Evolutionary conservation across 2,888 invertebrate genomes (phyloP).

Genomic region (Scaptomyza flava): DNA sequence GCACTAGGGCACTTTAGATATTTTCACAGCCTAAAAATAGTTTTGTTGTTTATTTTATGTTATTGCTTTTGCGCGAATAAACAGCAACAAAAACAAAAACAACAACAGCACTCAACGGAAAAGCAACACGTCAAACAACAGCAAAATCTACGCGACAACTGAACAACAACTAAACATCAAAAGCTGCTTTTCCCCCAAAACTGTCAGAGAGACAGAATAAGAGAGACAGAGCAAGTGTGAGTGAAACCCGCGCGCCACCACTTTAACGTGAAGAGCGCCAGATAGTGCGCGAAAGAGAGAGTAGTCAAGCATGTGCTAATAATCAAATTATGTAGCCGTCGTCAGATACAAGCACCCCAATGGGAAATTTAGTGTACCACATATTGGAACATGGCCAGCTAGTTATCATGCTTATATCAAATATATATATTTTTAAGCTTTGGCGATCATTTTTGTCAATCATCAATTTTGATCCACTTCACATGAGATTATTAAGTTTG

Average conservation of each 20-base stretch:
- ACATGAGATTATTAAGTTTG: too few relatives aligned
- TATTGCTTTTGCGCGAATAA: conserved; percentile 33
- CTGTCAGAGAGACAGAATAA: background rate
- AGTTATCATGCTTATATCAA: background rate
- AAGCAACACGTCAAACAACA: conserved; percentile 51
- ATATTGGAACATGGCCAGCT: conserved; percentile 3
- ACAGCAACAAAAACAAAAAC: background rate
- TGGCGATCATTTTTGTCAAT: too few relatives aligned
- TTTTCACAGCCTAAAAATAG: conserved; percentile 72
- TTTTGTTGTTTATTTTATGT: conserved; percentile 68
- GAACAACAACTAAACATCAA: conserved; percentile 34
- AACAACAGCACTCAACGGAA: background rate
- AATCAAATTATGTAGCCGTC: conserved; percentile 56
- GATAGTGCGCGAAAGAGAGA: background rate
- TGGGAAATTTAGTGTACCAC: conserved; percentile 22
- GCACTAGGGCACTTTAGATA: conserved; percentile 46
- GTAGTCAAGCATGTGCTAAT: conserved; percentile 53
- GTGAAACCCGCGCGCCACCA: background rate
- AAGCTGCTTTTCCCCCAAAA: conserved; percentile 19
- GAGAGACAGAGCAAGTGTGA: conserved; percentile 8
- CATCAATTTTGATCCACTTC: too few relatives aligned
- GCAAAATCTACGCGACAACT: conserved; percentile 59
- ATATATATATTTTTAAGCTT: too few relatives aligned
- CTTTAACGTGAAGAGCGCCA: background rate
- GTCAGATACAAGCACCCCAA: conserved; percentile 21